phyloP scores from a whole-genome alignment of 2,797 vertebrate genomes.

The Betta splendens region DNA sequence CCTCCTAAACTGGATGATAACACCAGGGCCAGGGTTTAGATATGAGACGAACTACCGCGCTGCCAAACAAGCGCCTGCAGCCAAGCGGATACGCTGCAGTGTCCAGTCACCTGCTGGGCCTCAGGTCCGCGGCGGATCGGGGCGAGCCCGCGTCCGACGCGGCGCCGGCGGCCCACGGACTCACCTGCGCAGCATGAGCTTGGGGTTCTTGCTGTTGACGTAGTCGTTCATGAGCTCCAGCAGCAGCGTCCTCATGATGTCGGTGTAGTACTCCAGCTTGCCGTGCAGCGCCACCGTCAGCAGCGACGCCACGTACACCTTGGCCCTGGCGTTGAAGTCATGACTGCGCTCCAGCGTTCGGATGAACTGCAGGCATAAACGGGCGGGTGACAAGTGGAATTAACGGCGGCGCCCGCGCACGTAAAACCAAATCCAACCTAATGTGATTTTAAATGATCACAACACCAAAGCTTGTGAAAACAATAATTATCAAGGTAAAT shows the following conservation, averaged over 20 bases:
- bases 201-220: conserved; percentile 95
- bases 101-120: not conserved
- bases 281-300: conserved; percentile 96
- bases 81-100: too few species aligned
- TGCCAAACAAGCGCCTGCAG: conserved; percentile 10
- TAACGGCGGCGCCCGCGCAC: conserved; percentile 22
- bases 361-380: conserved; percentile 86
- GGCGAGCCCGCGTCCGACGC: too few species aligned
- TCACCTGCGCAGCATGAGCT: conserved; percentile 96
- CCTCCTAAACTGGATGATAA: conserved; percentile 37
- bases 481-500: conserved; percentile 63
- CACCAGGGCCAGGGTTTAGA: conserved; percentile 40
- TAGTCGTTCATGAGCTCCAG: conserved; percentile 96
- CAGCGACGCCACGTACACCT: conserved; percentile 95
- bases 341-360: conserved; percentile 92
- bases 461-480: conserved; percentile 42
- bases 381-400: conserved; percentile 27
- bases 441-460: conserved; percentile 46
- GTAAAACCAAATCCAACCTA: conserved; percentile 29
- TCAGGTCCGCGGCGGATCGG: too few species aligned
- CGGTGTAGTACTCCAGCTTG: conserved; percentile 97
- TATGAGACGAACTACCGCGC: conserved; percentile 39
- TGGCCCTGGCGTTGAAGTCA: conserved; percentile 94
- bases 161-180: too few species aligned
- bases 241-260: conserved; percentile 96